These are phyloP conservation scores for Acromyrmex charruanus DNA, from an alignment of 1,140 invertebrate species.

Conservation along the genomic window DNA sequence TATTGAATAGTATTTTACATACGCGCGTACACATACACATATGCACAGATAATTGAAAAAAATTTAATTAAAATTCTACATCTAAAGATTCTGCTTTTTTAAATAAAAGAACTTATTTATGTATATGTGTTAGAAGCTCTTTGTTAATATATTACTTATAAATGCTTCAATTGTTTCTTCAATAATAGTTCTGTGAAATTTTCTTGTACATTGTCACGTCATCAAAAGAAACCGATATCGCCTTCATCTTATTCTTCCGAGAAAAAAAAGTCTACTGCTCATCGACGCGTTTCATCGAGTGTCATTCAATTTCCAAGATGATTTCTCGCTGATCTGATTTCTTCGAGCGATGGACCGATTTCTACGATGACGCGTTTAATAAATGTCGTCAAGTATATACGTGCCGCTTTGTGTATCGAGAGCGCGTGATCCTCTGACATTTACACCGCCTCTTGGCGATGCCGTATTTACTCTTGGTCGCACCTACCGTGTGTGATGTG, in stretches of 20 bases:
- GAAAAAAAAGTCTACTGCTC: neutral
- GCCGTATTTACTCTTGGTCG: constrained; percentile 38
- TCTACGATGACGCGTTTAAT: constrained; percentile 48
- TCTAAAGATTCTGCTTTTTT: neutral
- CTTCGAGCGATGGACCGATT: constrained; percentile 5
- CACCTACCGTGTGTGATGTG: neutral
- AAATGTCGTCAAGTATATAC: constrained; percentile 24
- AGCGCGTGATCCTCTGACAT: constrained; percentile 58
- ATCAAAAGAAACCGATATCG: neutral
- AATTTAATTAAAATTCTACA: neutral
- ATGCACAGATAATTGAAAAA: neutral
- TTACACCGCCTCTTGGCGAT: constrained; percentile 28
- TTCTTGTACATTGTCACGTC: neutral
- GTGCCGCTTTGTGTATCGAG: constrained; percentile 14
- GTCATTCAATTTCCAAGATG: constrained; percentile 20
- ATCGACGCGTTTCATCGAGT: neutral
- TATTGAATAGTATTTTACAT: neutral
- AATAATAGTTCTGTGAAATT: neutral
- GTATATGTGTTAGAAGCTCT: neutral
- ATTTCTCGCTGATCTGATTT: constrained; percentile 39
- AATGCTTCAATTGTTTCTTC: neutral
- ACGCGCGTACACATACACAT: neutral
- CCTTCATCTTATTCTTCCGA: constrained; percentile 1
- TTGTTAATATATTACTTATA: neutral
- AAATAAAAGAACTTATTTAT: neutral